Percentiles rank a stretch among this genome's conserved stretches.
phyloP scores from a whole-genome alignment of 2,113 vertebrate genomes.

The Dryoscopus gambensis region DNA sequence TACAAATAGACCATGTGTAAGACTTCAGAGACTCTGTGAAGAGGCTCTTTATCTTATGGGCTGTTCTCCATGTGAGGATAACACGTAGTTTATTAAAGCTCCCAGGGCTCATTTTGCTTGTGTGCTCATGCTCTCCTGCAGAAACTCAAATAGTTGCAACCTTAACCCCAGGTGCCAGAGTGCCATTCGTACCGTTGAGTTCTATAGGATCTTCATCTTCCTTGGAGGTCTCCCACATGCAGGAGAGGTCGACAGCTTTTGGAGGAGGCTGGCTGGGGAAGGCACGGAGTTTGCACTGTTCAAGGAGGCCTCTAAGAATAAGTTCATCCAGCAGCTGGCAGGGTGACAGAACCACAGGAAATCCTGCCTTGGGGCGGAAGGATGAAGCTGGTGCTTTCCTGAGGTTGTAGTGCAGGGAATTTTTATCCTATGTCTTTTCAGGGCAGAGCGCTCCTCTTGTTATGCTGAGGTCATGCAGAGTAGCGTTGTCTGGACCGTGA shows the following conservation, averaged over 20 bases:
- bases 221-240: not conserved
- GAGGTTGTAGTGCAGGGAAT: rapidly evolving
- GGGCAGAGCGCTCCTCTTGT: not conserved
- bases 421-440: not conserved
- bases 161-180: not conserved
- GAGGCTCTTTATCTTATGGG: conserved; percentile 37
- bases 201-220: not conserved
- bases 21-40: not conserved
- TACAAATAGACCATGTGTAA: not conserved
- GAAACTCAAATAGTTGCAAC: not conserved
- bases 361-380: not conserved
- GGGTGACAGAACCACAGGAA: not conserved
- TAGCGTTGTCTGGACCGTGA: rapidly evolving
- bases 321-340: not conserved
- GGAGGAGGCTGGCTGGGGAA: not conserved
- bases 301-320: not conserved
- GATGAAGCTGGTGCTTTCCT: not conserved
- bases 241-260: not conserved
- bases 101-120: not conserved
- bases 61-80: not conserved
- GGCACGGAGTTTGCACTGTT: rapidly evolving
- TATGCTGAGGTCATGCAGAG: not conserved
- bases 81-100: rapidly evolving
- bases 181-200: rapidly evolving
- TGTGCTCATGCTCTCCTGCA: not conserved